These are phyloP conservation scores for Drosophila planitibia DNA, from an alignment of 2,888 invertebrate genomes.

Conservation along the genomic window DNA sequence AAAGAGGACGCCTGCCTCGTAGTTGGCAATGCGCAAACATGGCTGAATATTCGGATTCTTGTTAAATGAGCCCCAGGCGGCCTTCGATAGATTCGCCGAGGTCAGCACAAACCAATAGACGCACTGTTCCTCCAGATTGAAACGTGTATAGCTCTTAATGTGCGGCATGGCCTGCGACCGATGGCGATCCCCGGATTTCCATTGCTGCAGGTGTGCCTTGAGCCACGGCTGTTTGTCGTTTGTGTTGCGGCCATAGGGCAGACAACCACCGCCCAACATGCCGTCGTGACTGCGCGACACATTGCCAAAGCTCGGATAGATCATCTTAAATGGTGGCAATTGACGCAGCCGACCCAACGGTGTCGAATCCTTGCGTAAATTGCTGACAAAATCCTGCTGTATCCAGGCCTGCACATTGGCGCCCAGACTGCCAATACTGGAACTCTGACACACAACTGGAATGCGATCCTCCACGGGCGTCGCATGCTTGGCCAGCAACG, in stretches of 20 bases:
- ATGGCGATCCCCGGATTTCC: slow-evolving; percentile 90
- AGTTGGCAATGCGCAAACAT: slow-evolving; percentile 91
- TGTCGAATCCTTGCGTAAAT: slow-evolving; percentile 86
- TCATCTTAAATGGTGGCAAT: slow-evolving; percentile 87
- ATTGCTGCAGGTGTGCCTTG: slow-evolving; percentile 90
- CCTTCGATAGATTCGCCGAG: slow-evolving; percentile 98
- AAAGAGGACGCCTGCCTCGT: slow-evolving; percentile 96
- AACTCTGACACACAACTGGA: slow-evolving; percentile 94
- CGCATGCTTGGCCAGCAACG: slow-evolving; percentile 89
- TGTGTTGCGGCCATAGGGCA: slow-evolving; percentile 92
- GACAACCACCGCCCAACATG: slow-evolving; percentile 93
- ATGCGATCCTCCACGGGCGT: slow-evolving; percentile 87
- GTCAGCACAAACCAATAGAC: slow-evolving; percentile 93
- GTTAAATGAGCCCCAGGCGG: slow-evolving; percentile 95
- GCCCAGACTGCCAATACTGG: slow-evolving; percentile 95
- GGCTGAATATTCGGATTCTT: slow-evolving; percentile 87
- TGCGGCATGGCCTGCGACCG: slow-evolving; percentile 97
- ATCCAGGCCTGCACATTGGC: slow-evolving; percentile 90
- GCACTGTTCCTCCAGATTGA: slow-evolving; percentile 88
- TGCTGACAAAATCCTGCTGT: slow-evolving; percentile 90
- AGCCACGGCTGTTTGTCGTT: slow-evolving; percentile 95
- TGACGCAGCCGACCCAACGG: slow-evolving; percentile 86
- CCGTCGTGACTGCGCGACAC: slow-evolving; percentile 94
- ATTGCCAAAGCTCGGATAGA: slow-evolving; percentile 93
- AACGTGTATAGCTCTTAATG: slow-evolving; percentile 94